Conservation (phyloP, 1,140 invertebrate species). For the Zaprionus ornatus region DNA sequence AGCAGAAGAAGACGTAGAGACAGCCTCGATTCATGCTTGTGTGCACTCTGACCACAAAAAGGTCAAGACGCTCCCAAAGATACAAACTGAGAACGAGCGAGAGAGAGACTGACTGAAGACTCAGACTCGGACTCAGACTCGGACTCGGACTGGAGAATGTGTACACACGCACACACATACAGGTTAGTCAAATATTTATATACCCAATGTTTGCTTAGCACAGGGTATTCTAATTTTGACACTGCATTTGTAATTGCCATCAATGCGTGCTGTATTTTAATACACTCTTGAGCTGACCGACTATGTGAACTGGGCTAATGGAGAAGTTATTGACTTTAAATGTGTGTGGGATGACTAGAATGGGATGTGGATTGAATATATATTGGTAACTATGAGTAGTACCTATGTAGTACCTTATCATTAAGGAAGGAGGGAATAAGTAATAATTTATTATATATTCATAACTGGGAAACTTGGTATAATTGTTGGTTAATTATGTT, state of each 20-base stretch:
- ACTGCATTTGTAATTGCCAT: not conserved
- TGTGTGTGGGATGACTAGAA: not conserved
- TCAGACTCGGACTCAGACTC: slow-evolving; percentile 3
- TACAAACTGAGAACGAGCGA: slow-evolving; percentile 37
- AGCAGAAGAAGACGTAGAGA: slow-evolving; percentile 25
- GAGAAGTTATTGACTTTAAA: not conserved
- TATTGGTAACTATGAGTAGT: not conserved
- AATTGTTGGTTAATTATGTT: too few species aligned
- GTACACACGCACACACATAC: slow-evolving; percentile 2
- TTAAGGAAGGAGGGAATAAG: not conserved
- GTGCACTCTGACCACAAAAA: slow-evolving; percentile 81
- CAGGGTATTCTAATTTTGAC: slow-evolving; percentile 28
- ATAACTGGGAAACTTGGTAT: not conserved
- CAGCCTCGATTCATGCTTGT: slow-evolving; percentile 74
- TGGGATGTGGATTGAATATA: not conserved
- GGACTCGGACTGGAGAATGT: not conserved
- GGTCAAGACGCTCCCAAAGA: slow-evolving; percentile 71
- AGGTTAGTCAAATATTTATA: slow-evolving; percentile 27
- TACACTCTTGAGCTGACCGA: not conserved
- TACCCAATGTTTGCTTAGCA: slow-evolving; percentile 11
- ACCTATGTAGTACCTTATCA: not conserved
- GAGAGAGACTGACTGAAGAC: not conserved
- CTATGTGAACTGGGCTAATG: not conserved
- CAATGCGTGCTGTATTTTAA: not conserved
- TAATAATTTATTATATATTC: not conserved